Percentiles rank a stretch among this genome's conserved stretches.
phyloP scores from a whole-genome alignment of 2,113 vertebrate species.

The Chaetorhynchus papuensis region DNA sequence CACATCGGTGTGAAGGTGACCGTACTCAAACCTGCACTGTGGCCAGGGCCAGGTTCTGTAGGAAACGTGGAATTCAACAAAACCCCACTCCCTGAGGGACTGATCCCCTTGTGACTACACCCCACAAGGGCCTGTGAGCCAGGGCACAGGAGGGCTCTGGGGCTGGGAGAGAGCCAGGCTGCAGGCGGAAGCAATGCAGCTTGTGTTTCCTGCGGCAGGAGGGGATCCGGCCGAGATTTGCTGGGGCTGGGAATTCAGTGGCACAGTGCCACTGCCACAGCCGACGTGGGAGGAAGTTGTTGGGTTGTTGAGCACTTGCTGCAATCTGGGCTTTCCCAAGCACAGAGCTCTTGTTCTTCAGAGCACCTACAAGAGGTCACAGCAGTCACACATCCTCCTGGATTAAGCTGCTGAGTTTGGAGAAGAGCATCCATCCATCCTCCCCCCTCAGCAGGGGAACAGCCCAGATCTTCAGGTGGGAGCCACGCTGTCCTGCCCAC shows the following conservation, averaged over 20 bases:
- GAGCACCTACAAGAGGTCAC: neutral
- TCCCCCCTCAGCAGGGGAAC: neutral
- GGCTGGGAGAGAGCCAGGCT: neutral
- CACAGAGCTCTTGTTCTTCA: neutral
- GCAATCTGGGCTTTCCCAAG: neutral
- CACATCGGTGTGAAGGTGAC: neutral
- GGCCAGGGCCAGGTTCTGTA: fast-evolving
- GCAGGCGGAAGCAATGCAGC: neutral
- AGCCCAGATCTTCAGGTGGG: neutral
- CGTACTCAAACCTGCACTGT: fast-evolving
- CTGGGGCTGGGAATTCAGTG: neutral
- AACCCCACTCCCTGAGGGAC: neutral
- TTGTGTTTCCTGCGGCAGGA: neutral
- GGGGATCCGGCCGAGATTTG: neutral
- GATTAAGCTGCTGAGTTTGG: neutral
- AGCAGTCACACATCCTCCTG: neutral
- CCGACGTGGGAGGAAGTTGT: neutral
- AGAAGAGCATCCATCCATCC: neutral
- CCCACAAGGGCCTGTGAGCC: neutral
- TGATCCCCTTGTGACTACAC: neutral
- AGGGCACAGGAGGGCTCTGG: neutral
- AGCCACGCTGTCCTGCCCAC: neutral
- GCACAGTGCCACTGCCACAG: neutral
- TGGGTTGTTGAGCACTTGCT: fast-evolving
- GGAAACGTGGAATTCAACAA: neutral